Conservation (phyloP, 2,113 vertebrate species). For the Garra rufa region DNA sequence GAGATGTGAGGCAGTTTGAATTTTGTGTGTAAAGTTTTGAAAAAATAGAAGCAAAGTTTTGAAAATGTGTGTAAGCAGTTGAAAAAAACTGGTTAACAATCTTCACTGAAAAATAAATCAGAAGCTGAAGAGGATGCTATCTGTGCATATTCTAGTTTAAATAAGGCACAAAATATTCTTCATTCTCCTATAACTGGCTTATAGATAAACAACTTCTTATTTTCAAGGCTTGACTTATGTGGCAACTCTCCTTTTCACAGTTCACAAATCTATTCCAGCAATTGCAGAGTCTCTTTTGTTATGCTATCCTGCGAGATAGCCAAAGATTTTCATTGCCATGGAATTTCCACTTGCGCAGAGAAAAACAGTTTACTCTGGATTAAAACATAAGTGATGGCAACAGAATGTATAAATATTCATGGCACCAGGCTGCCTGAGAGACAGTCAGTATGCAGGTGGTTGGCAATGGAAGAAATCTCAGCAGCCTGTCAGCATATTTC, state of each 20-base stretch:
- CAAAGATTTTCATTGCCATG: constrained; percentile 50
- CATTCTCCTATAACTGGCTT: neutral
- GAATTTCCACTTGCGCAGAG: constrained; percentile 61
- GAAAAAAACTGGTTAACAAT: neutral
- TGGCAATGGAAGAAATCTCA: constrained; percentile 57
- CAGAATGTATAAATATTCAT: constrained; percentile 71
- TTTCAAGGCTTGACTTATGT: constrained; percentile 6
- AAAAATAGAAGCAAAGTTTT: too few relatives aligned
- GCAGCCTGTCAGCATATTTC: constrained; percentile 69
- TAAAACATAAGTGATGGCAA: constrained; percentile 65
- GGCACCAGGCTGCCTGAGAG: constrained; percentile 59
- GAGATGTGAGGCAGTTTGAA: too few relatives aligned
- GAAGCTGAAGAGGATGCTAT: neutral
- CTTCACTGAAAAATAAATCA: constrained; percentile 6
- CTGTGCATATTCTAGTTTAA: neutral
- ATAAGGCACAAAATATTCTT: neutral
- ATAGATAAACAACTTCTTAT: constrained; percentile 29
- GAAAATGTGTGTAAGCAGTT: too few relatives aligned
- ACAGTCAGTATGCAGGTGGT: constrained; percentile 56
- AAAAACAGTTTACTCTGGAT: constrained; percentile 63
- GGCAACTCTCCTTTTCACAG: constrained; percentile 1
- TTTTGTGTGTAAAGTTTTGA: too few relatives aligned
- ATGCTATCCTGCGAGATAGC: constrained; percentile 60
- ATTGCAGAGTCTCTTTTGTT: constrained; percentile 38
- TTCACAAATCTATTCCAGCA: constrained; percentile 33